Base-by-base conservation (phyloP, 2,797 vertebrate species). In the Cephalopachus bancanus region DNA sequence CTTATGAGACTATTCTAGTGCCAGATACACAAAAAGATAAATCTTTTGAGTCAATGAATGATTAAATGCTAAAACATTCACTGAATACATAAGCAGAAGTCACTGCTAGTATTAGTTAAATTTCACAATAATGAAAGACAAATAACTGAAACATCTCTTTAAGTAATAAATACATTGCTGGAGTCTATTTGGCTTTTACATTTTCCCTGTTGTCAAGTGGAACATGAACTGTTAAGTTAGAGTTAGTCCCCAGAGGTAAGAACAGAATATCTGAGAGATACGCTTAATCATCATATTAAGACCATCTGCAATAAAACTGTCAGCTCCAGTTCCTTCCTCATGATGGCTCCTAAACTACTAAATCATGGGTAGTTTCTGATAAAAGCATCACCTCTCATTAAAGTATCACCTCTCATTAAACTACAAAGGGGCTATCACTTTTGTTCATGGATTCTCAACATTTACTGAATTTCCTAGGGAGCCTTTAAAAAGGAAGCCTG, bases 21-120 rank as follows among this genome's bases (percentile, higher is more conserved):
- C 51, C 10, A 60, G 17, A 65, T 17, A n/a, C 7, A 65, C 20
- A 64, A 71, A 76, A 83, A 19, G 26, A 49, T 64, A 89, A 92
- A 74, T 71, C 60, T 60, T 81, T 72, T 88, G 20, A 90, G 60
- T 81, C 22, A 78, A 14, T 88, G 10, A 93, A 86, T 95, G 24
- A 93, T 0, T 60, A 49, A 65, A 79, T 89, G 10, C 69, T 65
- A 4, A 95, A 95, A 83, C 8, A 62, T 55, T n/a, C 15, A 93
- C 19, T 72, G 74, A 79, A 22, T 92, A 83, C 37, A 60, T 49
- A 20, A 71, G 24, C n/a, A 79, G 37, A 86, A 65, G 26, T 49
- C 89, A 89, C 24, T 78, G n/a, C 87, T 79, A 79, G 83, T 57
- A 96, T 33, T 90, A 28, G n/a, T 78, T 80, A 79, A 91, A 57